Evolutionary conservation across 2,113 vertebrate genomes (phyloP).

Genomic region (Gymnocephalus cernua): DNA sequence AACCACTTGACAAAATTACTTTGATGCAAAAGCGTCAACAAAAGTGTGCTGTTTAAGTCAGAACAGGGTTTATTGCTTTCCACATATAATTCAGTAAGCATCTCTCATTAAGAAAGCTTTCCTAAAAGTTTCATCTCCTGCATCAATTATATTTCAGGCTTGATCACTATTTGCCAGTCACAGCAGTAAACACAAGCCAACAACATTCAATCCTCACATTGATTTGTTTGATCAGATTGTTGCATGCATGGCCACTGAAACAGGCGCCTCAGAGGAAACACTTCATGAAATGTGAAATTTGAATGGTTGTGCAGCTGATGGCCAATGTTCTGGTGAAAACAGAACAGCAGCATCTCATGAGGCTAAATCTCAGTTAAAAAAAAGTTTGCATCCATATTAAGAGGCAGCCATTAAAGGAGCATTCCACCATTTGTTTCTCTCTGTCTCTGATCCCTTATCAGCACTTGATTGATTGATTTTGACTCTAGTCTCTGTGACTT

Average conservation of each 20-base stretch:
- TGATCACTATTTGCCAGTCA: conserved; percentile 23
- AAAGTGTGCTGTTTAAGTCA: not conserved
- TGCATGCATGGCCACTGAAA: conserved; percentile 31
- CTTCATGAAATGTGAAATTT: conserved; percentile 16
- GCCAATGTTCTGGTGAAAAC: not conserved
- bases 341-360: not conserved
- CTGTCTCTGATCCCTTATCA: conserved; percentile 53
- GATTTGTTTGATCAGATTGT: conserved; percentile 43
- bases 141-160: conserved; percentile 34
- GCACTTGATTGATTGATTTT: conserved; percentile 65
- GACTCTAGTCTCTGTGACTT: conserved; percentile 48
- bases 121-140: conserved; percentile 26
- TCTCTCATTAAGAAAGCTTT: conserved; percentile 24
- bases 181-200: conserved; percentile 34
- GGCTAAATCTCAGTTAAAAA: conserved; percentile 2
- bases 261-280: conserved; percentile 17
- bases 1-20: not conserved
- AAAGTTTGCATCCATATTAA: conserved; percentile 28
- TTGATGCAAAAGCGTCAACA: not conserved
- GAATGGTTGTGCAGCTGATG: conserved; percentile 22
- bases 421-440: conserved; percentile 47
- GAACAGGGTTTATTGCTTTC: conserved; percentile 3
- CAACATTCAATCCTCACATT: conserved; percentile 26
- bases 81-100: conserved; percentile 23
- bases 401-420: conserved; percentile 30